A percentile compares a stretch with the other conserved stretches of the same genome.
Evolutionary conservation across 2,888 invertebrate genomes (phyloP).

Genomic region (Pedicia rivosa): DNA sequence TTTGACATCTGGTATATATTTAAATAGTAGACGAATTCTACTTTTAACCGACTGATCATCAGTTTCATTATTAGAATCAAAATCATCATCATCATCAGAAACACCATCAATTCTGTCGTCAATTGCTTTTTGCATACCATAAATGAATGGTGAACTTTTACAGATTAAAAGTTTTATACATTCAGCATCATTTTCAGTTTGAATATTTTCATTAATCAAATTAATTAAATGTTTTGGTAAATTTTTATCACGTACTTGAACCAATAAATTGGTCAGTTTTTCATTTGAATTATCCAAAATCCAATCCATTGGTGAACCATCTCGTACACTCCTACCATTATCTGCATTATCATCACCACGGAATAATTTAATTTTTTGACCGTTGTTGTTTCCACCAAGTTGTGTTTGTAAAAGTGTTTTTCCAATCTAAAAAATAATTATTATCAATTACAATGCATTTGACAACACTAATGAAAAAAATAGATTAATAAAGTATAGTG

Average conservation of each 20-base stretch:
- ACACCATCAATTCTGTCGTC: conserved; percentile 23
- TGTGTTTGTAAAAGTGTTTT: no score
- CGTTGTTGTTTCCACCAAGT: no score
- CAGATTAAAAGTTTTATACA: conserved; percentile 60
- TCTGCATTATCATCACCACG: no score
- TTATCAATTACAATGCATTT: no score
- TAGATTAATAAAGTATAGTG: neutral
- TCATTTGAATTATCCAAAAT: conserved; percentile 44
- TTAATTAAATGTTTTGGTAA: conserved; percentile 45
- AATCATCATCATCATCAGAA: conserved; percentile 17
- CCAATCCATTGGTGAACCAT: conserved; percentile 36
- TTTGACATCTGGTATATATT: conserved; percentile 41
- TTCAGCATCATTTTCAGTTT: conserved; percentile 41
- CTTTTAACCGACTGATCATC: conserved; percentile 9
- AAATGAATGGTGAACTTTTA: conserved; percentile 59
- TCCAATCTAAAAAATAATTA: no score
- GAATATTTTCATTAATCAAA: conserved; percentile 36
- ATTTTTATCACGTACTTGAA: conserved; percentile 41
- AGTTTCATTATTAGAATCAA: neutral
- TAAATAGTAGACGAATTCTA: conserved; percentile 36
- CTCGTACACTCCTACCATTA: no score
- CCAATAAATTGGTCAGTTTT: conserved; percentile 38
- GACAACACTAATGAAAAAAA: neutral
- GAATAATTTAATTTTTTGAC: no score
- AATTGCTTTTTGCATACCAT: conserved; percentile 57